phyloP scores from a whole-genome alignment of 2,113 vertebrate species.

The Pseudorasbora parva region DNA sequence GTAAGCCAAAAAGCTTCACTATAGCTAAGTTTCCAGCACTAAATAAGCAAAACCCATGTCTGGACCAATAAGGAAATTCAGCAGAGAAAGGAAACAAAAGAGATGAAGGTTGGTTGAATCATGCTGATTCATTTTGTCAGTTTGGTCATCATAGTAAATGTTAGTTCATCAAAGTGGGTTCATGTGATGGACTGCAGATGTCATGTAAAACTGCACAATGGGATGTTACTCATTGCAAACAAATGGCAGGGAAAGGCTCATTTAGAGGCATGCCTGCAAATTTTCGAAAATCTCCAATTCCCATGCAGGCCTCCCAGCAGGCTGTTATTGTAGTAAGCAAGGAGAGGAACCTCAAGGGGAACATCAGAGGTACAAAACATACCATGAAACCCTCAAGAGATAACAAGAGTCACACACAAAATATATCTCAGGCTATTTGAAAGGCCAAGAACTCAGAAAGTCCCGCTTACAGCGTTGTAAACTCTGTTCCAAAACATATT shows the following conservation, averaged over 20 bases:
- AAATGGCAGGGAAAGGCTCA: not conserved
- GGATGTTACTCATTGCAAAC: not conserved
- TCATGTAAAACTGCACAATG: not conserved
- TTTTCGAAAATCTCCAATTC: not conserved
- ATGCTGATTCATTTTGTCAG: not conserved
- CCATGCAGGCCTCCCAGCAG: constrained; percentile 24
- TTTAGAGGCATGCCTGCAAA: not conserved
- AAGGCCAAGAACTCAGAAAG: not conserved
- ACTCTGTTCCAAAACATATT: not conserved
- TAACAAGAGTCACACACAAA: not conserved
- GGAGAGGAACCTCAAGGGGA: not conserved
- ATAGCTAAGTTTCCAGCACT: not conserved
- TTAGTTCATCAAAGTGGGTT: not conserved
- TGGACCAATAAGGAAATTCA: not conserved
- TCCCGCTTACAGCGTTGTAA: not conserved
- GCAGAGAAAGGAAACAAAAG: not conserved
- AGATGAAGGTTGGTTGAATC: not conserved
- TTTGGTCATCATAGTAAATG: constrained; percentile 15
- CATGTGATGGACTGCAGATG: constrained; percentile 1
- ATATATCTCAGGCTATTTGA: not conserved
- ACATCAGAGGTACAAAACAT: constrained; percentile 14
- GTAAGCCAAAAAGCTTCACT: not conserved
- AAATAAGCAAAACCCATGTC: not conserved
- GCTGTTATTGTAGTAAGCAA: not conserved
- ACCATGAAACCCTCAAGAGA: constrained; percentile 7